Conservation (phyloP, 2,797 vertebrate species). For the Enteromius mattozi region DNA sequence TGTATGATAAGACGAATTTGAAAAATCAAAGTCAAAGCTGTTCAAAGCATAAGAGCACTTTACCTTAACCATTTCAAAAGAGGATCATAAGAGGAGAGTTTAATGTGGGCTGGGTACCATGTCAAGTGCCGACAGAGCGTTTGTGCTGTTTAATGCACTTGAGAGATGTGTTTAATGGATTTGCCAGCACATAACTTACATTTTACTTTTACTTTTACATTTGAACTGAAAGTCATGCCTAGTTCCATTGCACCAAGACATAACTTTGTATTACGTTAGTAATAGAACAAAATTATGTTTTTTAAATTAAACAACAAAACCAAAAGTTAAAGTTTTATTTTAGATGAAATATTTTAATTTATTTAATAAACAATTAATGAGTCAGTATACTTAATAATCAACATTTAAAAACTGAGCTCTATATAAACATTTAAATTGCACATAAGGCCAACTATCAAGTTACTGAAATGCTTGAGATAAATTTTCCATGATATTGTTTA, state of each 20-base stretch:
- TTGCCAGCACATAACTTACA: neutral
- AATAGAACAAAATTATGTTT: neutral
- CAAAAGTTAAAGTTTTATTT: neutral
- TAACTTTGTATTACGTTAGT: neutral
- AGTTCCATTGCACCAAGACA: neutral
- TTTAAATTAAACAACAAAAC: neutral
- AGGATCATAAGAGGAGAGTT: conserved; percentile 12
- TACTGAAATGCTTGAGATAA: neutral
- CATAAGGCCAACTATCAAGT: neutral
- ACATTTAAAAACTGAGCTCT: no score
- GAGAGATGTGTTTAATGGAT: conserved; percentile 11
- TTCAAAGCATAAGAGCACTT: conserved; percentile 3
- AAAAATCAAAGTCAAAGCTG: neutral
- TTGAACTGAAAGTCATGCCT: neutral
- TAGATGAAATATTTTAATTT: neutral
- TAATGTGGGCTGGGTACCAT: neutral
- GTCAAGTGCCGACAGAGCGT: conserved; percentile 9
- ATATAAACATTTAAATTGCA: no score
- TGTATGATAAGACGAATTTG: neutral
- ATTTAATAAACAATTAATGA: neutral
- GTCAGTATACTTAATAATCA: no score
- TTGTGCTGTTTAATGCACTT: neutral
- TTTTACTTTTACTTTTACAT: neutral
- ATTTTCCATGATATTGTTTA: neutral
- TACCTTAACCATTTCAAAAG: neutral